Percentiles rank a stretch among this genome's conserved stretches.
These are phyloP conservation scores for Paratilapia polleni DNA, from an alignment of 2,113 vertebrate genomes.

Conservation along the genomic window DNA sequence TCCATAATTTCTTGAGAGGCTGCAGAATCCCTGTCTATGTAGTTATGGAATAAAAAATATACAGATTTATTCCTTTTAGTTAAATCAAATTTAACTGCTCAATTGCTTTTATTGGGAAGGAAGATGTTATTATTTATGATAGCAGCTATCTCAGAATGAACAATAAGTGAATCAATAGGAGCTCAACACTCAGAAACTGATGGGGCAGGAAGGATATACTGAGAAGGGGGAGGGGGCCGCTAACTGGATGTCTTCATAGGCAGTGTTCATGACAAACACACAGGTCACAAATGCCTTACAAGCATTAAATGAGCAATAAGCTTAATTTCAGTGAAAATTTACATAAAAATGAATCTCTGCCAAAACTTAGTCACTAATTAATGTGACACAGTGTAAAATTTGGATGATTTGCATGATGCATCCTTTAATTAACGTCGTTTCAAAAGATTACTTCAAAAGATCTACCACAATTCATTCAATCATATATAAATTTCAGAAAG, in stretches of 20 bases:
- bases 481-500: neutral
- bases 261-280: too few species aligned
- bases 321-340: neutral
- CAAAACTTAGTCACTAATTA: neutral
- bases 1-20: neutral
- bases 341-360: neutral
- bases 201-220: constrained; percentile 42
- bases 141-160: neutral
- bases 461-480: neutral
- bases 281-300: too few species aligned
- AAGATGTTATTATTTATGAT: constrained; percentile 4
- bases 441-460: neutral
- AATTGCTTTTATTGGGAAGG: constrained; percentile 17
- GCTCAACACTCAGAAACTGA: constrained; percentile 5
- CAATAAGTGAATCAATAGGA: constrained; percentile 53
- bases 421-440: neutral
- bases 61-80: neutral
- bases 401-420: neutral
- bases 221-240: neutral
- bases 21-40: neutral
- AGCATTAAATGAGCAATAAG: neutral
- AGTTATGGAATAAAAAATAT: neutral
- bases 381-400: neutral
- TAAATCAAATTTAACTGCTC: neutral
- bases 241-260: neutral